Evolutionary conservation across 2,888 invertebrate genomes (phyloP), one percentile per base, ranked within the genome.

Genomic region (Cheilosia urbana): DNA sequence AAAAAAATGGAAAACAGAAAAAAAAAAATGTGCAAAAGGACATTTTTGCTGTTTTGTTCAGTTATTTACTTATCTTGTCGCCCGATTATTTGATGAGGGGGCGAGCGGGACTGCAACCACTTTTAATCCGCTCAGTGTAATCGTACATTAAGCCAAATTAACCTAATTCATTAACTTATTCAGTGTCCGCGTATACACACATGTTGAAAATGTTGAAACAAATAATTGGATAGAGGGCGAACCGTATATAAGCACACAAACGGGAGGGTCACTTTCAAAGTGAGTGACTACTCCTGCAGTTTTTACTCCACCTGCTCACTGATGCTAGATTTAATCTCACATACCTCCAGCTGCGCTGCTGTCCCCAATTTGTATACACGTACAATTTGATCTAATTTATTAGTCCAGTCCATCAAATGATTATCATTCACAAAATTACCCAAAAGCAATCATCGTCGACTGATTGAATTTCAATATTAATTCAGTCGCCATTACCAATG

Each of bases 21-120:
- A 27, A 1, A 27, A 27, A 27, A 27, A 27, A 24, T 24, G 5
- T 27, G 27, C 17, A 45, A 73, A 57, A 63, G 51, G 24, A 63
- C 27, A 65, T 47, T 69, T 75, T 49, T 45, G n/a, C 49, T 68
- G 45, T 79, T 79, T 79, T 75, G 83, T 84, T 84, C 79, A 79
- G 75, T 84, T 84, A 84, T 84, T 84, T 84, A 65, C 79, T 84
- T 79, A 84, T 84, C 83, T 84, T 75, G 79, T 84, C 58, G 79
- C 37, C 58, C 73, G 51, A 79, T 78, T 78, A 57, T 71, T 49
- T 45, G 58, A 53, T 42, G 11, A 15, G 7, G 19, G 1, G 13
- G 37, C n/a, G 37, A 24, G 34, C 34, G 13, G 55, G 62, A 55
- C 24, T 30, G 65, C 63, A 57, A 21, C 45, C 65, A 40, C 65